Conservation (phyloP, 2,888 invertebrate species). For the Thalpophila matura region DNA sequence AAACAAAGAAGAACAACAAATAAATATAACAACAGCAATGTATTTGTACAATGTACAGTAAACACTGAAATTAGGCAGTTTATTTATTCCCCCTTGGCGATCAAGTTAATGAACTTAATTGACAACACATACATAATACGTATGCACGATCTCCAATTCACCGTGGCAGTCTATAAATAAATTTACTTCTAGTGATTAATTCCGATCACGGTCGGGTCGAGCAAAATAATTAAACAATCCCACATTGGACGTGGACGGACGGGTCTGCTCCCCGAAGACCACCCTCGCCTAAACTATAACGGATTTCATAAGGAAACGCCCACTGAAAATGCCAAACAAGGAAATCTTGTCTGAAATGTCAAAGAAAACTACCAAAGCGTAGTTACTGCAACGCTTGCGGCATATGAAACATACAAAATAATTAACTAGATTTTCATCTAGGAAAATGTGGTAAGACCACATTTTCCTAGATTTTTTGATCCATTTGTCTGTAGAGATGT, state of each 20-base stretch:
- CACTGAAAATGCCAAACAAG: conserved; percentile 67
- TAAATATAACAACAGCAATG: background rate
- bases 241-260: conserved; percentile 75
- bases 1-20: background rate
- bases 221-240: conserved; percentile 89
- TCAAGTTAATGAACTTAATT: conserved; percentile 45
- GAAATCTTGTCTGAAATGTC: conserved; percentile 68
- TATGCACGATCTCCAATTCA: conserved; percentile 55
- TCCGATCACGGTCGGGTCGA: conserved; percentile 82
- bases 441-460: background rate
- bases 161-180: conserved; percentile 72
- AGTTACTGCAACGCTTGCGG: conserved; percentile 51
- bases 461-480: background rate
- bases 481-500: background rate
- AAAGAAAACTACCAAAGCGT: conserved; percentile 65
- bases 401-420: conserved; percentile 60
- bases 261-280: conserved; percentile 75
- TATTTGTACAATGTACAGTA: background rate
- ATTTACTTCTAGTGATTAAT: conserved; percentile 81
- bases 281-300: conserved; percentile 74
- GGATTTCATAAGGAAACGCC: conserved; percentile 78
- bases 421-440: conserved; percentile 54
- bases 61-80: conserved; percentile 11
- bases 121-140: conserved; percentile 43
- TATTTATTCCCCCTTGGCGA: conserved; percentile 35